Conservation (phyloP, 2,797 vertebrate genomes). For the Coluber constrictor region DNA sequence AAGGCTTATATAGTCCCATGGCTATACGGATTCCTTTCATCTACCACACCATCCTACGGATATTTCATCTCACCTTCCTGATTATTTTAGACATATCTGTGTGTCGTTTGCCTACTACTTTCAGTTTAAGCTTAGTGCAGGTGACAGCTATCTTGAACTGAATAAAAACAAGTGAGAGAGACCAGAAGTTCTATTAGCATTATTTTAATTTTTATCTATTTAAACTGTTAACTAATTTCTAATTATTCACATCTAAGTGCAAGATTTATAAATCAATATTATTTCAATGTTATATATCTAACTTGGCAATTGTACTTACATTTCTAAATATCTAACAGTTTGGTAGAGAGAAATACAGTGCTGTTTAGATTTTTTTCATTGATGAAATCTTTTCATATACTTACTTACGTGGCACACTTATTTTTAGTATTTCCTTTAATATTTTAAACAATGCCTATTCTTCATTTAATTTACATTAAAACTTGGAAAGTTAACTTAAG, state of each 20-base stretch:
- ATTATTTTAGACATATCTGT: background rate
- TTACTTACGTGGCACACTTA: slow-evolving; percentile 67
- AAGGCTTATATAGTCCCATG: slow-evolving; percentile 39
- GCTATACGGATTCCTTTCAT: slow-evolving; percentile 61
- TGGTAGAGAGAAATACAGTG: slow-evolving; percentile 14
- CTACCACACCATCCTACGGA: slow-evolving; percentile 43
- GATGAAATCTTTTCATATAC: slow-evolving; percentile 60
- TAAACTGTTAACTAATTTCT: slow-evolving; percentile 38
- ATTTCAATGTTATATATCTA: background rate
- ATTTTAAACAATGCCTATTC: slow-evolving; percentile 74
- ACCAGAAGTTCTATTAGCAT: slow-evolving; percentile 14
- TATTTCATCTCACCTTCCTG: slow-evolving; percentile 26
- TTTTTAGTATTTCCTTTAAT: slow-evolving; percentile 77
- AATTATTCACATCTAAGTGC: slow-evolving; percentile 13
- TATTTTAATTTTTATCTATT: slow-evolving; percentile 13
- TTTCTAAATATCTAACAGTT: slow-evolving; percentile 21
- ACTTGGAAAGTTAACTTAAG: slow-evolving; percentile 73
- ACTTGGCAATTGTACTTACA: slow-evolving; percentile 36
- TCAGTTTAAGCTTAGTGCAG: slow-evolving; percentile 21
- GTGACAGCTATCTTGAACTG: slow-evolving; percentile 43
- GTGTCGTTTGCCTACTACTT: slow-evolving; percentile 45
- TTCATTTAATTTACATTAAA: slow-evolving; percentile 71
- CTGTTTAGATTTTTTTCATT: slow-evolving; percentile 49
- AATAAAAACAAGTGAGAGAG: slow-evolving; percentile 39
- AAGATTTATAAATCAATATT: background rate